These are phyloP conservation scores for Himalopsyche tibetana DNA, from an alignment of 2,888 invertebrate species.

Conservation along the genomic window DNA sequence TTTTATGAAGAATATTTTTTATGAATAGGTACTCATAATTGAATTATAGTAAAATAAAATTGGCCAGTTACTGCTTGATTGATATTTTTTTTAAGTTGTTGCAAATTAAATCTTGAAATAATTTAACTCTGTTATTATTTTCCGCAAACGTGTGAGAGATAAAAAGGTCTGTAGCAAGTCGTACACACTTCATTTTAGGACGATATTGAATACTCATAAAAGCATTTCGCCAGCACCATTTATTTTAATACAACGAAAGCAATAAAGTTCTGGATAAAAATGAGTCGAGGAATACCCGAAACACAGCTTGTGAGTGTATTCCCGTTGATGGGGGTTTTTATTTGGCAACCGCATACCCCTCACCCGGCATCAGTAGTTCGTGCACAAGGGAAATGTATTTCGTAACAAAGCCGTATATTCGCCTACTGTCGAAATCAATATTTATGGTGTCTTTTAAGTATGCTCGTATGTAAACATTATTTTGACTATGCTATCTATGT, in stretches of 20 bases:
- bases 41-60: no score
- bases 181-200: slow-evolving; percentile 9
- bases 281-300: slow-evolving; percentile 1
- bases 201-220: background rate
- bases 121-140: background rate
- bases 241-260: slow-evolving; percentile 27
- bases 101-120: no score
- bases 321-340: slow-evolving; percentile 7
- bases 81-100: no score
- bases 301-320: background rate
- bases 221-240: background rate
- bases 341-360: slow-evolving; percentile 8
- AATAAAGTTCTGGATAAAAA: slow-evolving; percentile 32
- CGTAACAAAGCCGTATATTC: background rate
- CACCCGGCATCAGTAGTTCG: background rate
- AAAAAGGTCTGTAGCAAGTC: background rate
- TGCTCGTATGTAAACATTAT: background rate
- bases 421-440: slow-evolving; percentile 1
- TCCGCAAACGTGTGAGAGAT: background rate
- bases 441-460: slow-evolving; percentile 22
- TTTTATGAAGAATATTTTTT: no score
- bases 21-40: no score
- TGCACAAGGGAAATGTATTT: slow-evolving; percentile 18
- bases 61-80: no score
- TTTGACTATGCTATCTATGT: background rate